A percentile compares a stretch with the other conserved stretches of the same genome.
Evolutionary conservation across 2,113 vertebrate genomes (phyloP).

Genomic region (Phalacrocorax aristotelis): DNA sequence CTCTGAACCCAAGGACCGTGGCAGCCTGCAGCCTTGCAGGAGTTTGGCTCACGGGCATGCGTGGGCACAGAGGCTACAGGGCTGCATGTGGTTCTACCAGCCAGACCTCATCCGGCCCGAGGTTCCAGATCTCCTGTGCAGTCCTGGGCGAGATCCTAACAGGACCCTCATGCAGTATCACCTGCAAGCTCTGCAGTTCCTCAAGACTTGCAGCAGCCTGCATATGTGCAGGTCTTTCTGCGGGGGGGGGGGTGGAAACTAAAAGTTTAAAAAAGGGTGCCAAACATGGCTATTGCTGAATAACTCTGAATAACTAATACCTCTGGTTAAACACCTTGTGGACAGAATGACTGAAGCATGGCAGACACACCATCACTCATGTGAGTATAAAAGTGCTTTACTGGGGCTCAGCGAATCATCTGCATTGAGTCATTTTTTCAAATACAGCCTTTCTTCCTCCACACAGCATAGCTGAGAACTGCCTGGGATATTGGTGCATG

Average conservation of each 20-base stretch:
- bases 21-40: not conserved
- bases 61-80: not conserved
- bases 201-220: not conserved
- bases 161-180: not conserved
- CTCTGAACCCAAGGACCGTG: not conserved
- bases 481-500: not conserved
- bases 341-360: not conserved
- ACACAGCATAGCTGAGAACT: not conserved
- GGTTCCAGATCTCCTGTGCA: not conserved
- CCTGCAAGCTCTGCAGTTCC: not conserved
- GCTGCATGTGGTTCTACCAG: not conserved
- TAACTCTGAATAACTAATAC: not conserved
- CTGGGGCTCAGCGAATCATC: not conserved
- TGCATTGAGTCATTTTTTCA: not conserved
- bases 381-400: not conserved
- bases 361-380: not conserved
- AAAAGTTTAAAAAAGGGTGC: not conserved
- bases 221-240: not conserved
- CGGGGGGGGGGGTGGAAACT: too few species aligned
- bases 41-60: fast-evolving
- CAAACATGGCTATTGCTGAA: not conserved
- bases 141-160: not conserved
- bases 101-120: not conserved
- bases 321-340: not conserved
- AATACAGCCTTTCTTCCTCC: not conserved